phyloP scores from a whole-genome alignment of 2,797 vertebrate species.

The Microhierax caerulescens region DNA sequence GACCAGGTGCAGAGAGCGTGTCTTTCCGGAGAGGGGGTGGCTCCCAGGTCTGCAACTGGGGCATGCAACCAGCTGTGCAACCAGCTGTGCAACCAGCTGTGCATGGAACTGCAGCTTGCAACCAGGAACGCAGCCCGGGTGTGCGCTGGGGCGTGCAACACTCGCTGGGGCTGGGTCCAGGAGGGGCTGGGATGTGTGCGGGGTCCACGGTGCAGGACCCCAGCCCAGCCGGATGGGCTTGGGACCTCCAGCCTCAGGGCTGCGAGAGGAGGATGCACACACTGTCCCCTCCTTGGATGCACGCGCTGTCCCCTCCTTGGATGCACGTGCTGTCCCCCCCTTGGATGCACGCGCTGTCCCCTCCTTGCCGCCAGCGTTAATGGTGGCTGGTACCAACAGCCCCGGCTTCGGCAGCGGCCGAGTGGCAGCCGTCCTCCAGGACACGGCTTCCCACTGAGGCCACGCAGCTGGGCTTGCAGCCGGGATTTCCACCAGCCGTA shows the following conservation, averaged over 20 bases:
- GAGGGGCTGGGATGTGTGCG: accelerated
- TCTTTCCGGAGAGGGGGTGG: neutral
- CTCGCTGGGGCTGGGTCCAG: no score
- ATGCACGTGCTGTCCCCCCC: neutral
- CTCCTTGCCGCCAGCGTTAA: accelerated
- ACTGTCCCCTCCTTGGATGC: neutral
- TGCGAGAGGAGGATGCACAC: accelerated
- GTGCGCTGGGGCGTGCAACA: neutral
- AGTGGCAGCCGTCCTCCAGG: neutral
- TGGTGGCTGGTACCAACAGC: neutral
- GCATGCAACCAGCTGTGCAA: neutral
- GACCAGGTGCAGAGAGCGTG: neutral
- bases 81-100: neutral
- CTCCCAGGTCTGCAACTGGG: neutral
- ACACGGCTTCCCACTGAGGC: neutral
- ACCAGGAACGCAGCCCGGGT: neutral
- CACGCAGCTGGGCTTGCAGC: neutral
- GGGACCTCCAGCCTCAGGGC: neutral
- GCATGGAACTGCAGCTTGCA: neutral
- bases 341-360: neutral
- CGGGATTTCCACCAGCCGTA: neutral
- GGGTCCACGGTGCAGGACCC: neutral
- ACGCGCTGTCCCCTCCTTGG: neutral
- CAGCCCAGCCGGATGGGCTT: neutral
- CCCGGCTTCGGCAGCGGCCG: neutral